Base-by-base conservation (phyloP, 2,888 invertebrate genomes). In the Pristionchus entomophagus region DNA sequence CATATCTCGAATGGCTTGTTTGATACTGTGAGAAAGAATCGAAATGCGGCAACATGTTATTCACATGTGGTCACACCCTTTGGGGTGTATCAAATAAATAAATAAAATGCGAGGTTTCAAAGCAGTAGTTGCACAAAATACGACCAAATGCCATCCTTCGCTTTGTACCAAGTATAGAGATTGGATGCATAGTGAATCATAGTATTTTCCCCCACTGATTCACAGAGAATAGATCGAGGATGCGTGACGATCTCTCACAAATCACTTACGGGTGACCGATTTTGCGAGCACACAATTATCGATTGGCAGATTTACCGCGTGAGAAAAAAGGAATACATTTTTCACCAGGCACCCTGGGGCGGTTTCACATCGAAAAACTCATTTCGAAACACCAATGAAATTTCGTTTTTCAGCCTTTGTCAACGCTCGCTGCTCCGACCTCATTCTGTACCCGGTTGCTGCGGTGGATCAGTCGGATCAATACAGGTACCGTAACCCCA, bases 381-480 rank as follows among this genome's bases (percentile, higher is more conserved):
- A 80, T 65, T 51, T 65, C 62, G 14, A 45, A 77, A 59, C 5
- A 59, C 26, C 59, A 26, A 59, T 59, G 6, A 6, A 5, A 49
- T 77, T 22, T 5, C 59, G 32, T 26, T 35, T 88, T 90, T 86
- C 83, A 92, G 92, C 92, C 35, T 91, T 90, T 85, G 92, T 92
- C 65, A 92, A 91, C 65, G 92, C 92, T 29, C 88, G 93, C 22
- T 93, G 93, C 85, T 92, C 92, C 45, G 93, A 93, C 85, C 88
- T 93, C 59, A 93, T 93, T 41, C 88, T 93, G 41, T 93, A 93
- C 86, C 93, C 93, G 12, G 92, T 93, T 1, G 92, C 91, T n/a
- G 92, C 93, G 12, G 93, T 93, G 12, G 93, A 93, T 89, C 93
- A 93, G 62, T 91, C 91, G 53, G 93, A 93, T 89, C 93, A 93